Evolutionary conservation across 2,888 invertebrate genomes (phyloP).

Genomic region (Apamea anceps): DNA sequence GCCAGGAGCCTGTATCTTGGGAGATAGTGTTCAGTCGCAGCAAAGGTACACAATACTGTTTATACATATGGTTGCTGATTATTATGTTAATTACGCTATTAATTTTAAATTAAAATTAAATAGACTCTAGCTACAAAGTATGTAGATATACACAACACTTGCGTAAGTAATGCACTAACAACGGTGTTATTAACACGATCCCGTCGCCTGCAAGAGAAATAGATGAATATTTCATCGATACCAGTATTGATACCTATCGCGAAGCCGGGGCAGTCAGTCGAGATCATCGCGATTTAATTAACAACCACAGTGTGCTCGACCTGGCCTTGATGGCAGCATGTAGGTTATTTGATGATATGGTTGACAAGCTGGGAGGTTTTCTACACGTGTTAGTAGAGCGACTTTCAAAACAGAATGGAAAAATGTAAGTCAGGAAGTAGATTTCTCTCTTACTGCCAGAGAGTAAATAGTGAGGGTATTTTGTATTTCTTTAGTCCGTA

Average conservation of each 20-base stretch:
- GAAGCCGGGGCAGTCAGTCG: constrained; percentile 24
- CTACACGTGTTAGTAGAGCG: neutral
- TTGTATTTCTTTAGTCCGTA: neutral
- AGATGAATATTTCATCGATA: constrained; percentile 17
- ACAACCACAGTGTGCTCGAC: neutral
- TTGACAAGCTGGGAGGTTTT: neutral
- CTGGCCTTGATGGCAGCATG: constrained; percentile 40
- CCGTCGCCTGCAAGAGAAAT: neutral
- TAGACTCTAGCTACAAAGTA: neutral
- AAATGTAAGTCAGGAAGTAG: neutral
- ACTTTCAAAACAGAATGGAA: neutral
- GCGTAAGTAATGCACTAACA: constrained; percentile 14
- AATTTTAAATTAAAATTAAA: no score
- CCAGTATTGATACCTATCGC: neutral
- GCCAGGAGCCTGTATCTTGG: no score
- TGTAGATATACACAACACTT: neutral
- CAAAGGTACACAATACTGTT: no score
- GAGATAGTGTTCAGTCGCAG: no score
- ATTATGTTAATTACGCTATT: no score
- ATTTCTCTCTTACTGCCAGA: neutral
- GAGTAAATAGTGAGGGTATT: no score
- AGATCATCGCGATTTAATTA: constrained; percentile 44
- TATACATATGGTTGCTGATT: no score
- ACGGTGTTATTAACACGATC: neutral
- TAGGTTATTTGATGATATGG: neutral